phyloP scores from a whole-genome alignment of 2,888 invertebrate genomes.

The Xylocampa areola region DNA sequence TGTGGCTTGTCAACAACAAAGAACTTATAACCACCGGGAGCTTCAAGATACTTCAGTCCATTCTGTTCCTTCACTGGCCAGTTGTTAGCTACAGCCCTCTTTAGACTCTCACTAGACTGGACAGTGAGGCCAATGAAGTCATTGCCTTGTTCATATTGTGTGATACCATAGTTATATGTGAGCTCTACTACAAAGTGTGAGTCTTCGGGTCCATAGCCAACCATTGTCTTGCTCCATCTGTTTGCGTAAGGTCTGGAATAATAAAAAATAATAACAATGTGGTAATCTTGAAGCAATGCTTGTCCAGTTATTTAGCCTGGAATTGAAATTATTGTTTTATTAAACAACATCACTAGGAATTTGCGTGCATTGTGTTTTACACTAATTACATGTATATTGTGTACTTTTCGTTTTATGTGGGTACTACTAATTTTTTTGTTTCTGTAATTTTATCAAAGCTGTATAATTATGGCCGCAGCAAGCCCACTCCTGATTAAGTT shows the following conservation, averaged over 20 bases:
- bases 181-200: constrained; percentile 98
- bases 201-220: constrained; percentile 99
- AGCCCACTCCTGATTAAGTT: too few relatives aligned
- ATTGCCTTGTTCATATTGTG: constrained; percentile 96
- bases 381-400: too few relatives aligned
- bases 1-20: constrained; percentile 93
- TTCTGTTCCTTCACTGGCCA: constrained; percentile 93
- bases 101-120: constrained; percentile 93
- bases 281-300: too few relatives aligned
- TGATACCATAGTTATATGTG: constrained; percentile 99
- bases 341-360: too few relatives aligned
- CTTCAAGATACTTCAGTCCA: constrained; percentile 91
- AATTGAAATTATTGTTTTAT: too few relatives aligned
- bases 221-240: constrained; percentile 99
- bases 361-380: too few relatives aligned
- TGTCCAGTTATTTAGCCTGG: too few relatives aligned
- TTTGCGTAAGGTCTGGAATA: constrained; percentile 97
- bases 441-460: too few relatives aligned
- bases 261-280: background rate
- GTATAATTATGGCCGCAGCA: too few relatives aligned
- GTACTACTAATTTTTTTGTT: too few relatives aligned
- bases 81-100: constrained; percentile 92
- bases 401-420: too few relatives aligned
- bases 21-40: constrained; percentile 98
- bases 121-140: constrained; percentile 97